Evolutionary conservation across 2,888 invertebrate genomes (phyloP).

Genomic region (Agrotis ipsilon): DNA sequence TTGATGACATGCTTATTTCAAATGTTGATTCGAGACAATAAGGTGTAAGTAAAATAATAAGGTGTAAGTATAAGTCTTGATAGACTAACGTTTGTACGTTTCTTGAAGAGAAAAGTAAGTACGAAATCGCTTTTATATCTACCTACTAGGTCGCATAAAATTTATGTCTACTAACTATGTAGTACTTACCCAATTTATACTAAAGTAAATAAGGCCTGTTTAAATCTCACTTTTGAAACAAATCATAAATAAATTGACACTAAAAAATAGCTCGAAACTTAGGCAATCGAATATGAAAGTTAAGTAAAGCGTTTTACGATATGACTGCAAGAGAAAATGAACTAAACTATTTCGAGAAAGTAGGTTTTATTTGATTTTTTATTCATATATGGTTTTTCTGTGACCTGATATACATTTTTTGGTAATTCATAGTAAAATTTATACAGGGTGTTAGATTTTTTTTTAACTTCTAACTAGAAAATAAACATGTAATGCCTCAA

Average conservation of each 20-base stretch:
- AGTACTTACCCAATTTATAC: conserved; percentile 19
- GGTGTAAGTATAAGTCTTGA: no score
- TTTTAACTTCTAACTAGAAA: no score
- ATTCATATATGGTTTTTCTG: conserved; percentile 55
- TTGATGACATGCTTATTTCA: neutral
- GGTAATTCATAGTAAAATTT: conserved; percentile 50
- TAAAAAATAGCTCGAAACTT: neutral
- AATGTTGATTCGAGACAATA: neutral
- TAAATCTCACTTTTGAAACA: conserved; percentile 4
- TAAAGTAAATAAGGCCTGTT: neutral
- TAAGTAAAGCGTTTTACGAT: conserved; percentile 20
- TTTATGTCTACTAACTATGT: neutral
- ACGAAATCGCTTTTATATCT: neutral
- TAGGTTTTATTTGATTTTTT: conserved; percentile 71
- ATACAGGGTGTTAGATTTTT: conserved; percentile 62
- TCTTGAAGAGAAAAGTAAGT: neutral
- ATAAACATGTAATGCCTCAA: neutral
- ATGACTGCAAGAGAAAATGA: conserved; percentile 48
- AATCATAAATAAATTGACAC: neutral
- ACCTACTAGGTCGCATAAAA: neutral
- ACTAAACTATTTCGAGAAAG: conserved; percentile 65
- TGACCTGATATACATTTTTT: conserved; percentile 61
- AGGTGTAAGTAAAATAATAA: no score
- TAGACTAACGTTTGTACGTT: neutral
- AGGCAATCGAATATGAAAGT: neutral